phyloP scores from a whole-genome alignment of 2,113 vertebrate genomes.

The Anguilla rostrata region DNA sequence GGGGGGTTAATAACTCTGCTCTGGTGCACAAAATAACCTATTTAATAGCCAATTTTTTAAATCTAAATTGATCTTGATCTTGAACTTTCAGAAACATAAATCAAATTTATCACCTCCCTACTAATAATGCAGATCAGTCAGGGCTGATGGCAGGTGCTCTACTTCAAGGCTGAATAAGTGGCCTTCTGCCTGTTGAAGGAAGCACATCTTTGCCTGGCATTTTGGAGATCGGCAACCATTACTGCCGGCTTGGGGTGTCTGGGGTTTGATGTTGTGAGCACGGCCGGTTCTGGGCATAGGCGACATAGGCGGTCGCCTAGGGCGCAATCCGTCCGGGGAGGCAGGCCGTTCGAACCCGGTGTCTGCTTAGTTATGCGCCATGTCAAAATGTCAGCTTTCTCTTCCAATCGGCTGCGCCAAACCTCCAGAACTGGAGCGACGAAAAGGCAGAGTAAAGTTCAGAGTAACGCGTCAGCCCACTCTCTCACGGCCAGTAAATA shows the following conservation, averaged over 20 bases:
- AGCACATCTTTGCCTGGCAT: neutral
- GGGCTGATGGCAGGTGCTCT: neutral
- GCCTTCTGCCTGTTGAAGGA: neutral
- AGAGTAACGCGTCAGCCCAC: neutral
- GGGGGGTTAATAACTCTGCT: neutral
- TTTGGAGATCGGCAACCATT: neutral
- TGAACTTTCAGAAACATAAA: neutral
- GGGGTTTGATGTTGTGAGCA: neutral
- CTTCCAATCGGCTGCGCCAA: neutral
- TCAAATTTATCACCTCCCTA: neutral
- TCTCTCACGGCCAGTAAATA: neutral
- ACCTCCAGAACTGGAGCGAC: neutral
- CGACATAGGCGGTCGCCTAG: too few species aligned
- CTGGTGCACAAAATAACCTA: neutral
- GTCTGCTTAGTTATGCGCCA: neutral
- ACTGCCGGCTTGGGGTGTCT: neutral
- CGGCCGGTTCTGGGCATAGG: neutral
- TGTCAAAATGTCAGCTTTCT: neutral
- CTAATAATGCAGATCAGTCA: neutral
- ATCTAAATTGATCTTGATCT: too few species aligned
- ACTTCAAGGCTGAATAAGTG: neutral
- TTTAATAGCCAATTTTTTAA: too few species aligned
- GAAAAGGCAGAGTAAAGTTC: neutral
- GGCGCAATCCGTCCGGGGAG: neutral
- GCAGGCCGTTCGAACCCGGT: neutral